Conservation (phyloP, 1,140 invertebrate species). For the Rhyzopertha dominica region DNA sequence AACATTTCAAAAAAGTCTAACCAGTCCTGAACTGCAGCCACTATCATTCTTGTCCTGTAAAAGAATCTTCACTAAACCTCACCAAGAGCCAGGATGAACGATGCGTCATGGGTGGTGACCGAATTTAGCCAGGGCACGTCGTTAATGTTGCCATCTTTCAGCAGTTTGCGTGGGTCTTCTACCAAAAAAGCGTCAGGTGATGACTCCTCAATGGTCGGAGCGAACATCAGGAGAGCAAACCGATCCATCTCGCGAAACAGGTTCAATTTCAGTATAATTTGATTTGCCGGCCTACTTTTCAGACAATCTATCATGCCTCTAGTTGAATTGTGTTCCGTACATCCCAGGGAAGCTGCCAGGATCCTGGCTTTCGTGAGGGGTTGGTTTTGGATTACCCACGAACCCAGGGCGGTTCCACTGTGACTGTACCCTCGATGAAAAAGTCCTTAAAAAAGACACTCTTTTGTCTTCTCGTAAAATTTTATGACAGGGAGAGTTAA, state of each 20-base stretch:
- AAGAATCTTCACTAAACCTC: too few relatives aligned
- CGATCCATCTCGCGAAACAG: too few relatives aligned
- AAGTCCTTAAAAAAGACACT: slow-evolving; percentile 55
- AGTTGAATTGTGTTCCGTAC: slow-evolving; percentile 37
- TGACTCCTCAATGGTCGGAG: slow-evolving; percentile 14
- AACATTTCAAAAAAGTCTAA: too few relatives aligned
- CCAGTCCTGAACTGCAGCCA: too few relatives aligned
- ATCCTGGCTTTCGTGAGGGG: slow-evolving; percentile 51
- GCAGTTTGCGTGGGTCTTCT: slow-evolving; percentile 44
- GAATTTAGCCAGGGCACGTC: slow-evolving; percentile 34
- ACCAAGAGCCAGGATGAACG: slow-evolving; percentile 35
- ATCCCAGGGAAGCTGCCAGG: slow-evolving; percentile 53
- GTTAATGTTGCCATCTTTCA: slow-evolving; percentile 42
- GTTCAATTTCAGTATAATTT: too few relatives aligned
- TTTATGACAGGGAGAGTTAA: too few relatives aligned
- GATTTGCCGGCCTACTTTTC: slow-evolving; percentile 47
- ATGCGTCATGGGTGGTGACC: slow-evolving; percentile 32
- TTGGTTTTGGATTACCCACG: slow-evolving; percentile 58
- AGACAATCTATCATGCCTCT: slow-evolving; percentile 53
- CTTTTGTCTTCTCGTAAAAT: too few relatives aligned
- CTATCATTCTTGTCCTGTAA: too few relatives aligned
- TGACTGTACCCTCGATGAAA: slow-evolving; percentile 69
- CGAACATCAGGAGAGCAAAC: slow-evolving; percentile 14
- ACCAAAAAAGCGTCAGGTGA: slow-evolving; percentile 54
- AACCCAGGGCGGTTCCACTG: slow-evolving; percentile 69